Base-by-base conservation (phyloP, 2,113 vertebrate species). In the Heterochromis multidens region DNA sequence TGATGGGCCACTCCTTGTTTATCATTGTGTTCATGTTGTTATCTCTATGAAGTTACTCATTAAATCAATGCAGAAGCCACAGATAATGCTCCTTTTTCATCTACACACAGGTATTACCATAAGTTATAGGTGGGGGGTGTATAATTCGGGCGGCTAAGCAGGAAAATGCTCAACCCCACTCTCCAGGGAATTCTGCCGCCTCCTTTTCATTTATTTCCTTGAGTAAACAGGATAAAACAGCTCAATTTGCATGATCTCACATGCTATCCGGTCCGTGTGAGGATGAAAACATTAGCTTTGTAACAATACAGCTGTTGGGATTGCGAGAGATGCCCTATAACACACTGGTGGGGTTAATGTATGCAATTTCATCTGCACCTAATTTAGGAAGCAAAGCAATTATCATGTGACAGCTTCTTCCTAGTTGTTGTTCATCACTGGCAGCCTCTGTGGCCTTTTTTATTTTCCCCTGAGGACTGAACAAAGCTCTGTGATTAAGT, bases 171-270 rank as follows among this genome's bases (percentile, higher is more conserved):
- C 82, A 82, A 92, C 91, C 87, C 76, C n/a, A 46, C 91, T 92
- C 93, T 83, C 81, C 86, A 7, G 91, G 90, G 93, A 91, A 91
- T 90, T 86, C 76, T 82, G 84, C 85, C 77, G 14, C 74, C 92
- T 91, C 81, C 83, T 85, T 92, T 85, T 91, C 92, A 90, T 91
- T 88, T 83, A 82, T 87, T 89, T 90, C 67, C 86, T 70, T 31
- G 67, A 91, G 91, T 93, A 93, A 95, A 95, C 93, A 93, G 91
- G 90, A 95, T 95, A 89, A 95, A 95, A 94, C 91, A 58, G 77
- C 81, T 74, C 14, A 2, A 92, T 94, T 93, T 93, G 95, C 95
- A 94, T 92, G 84, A 89, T 87, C 83, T 80, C 81, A 17, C 85
- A 19, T 80, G 7, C 77, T 33, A 19, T 5, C 56, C 16, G 77